Base-by-base conservation (phyloP, 1,140 invertebrate species). In the Drosophila arawakana region DNA sequence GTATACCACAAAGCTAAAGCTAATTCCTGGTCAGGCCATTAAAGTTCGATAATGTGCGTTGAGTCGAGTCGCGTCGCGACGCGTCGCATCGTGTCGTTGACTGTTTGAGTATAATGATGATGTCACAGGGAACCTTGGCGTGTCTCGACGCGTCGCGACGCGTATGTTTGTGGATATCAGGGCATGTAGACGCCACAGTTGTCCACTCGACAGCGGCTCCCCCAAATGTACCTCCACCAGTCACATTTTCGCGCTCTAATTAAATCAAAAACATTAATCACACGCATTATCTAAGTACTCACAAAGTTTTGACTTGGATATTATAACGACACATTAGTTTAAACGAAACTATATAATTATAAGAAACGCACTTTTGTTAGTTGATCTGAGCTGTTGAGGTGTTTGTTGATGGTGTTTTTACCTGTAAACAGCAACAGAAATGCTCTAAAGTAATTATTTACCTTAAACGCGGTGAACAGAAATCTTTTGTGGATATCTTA, bases 31-130 rank as follows among this genome's bases (percentile, higher is more conserved):
- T 60, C 73, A 61, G 55, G 55, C 80, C 84, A 88, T 89, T 89
- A 89, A 89, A 78, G 84, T 83, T 88, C 80, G 80, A 86, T 88
- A 86, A 89, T 86, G 83, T 88, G 83, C 80, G 66, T 62, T 78
- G 77, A 55, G 70, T 77, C 60, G 55, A 41, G 47, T 50, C 49
- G 60, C 71, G 49, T 0, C 11, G 21, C 18, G 15, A 43, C 25
- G 25, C 25, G 0, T 30, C 25, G 25, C 25, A 30, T 30, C 80
- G 67, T 88, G 83, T 86, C 80, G 84, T 86, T 83, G 83, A 86
- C 79, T 86, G 82, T 65, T 79, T 73, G 66, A 55, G 50, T 46
- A 43, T 68, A 82, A 81, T 88, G 82, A 81, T 88, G 82, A 86
- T 88, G 83, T 86, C 83, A 86, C 83, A 80, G 68, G 55, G 65